phyloP scores from a whole-genome alignment of 2,888 invertebrate genomes.

The Lithophane leautieri region DNA sequence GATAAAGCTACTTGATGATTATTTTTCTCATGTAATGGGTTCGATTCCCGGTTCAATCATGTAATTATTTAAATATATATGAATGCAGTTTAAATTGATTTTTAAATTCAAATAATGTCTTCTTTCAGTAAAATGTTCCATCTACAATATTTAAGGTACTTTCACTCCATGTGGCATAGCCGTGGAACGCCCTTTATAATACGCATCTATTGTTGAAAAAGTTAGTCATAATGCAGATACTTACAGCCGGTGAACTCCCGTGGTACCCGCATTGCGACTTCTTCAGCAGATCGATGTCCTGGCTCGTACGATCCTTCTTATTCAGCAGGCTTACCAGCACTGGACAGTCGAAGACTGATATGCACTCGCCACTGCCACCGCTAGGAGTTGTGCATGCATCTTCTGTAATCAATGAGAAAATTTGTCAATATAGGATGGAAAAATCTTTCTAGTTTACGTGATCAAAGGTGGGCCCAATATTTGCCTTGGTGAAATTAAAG shows the following conservation, averaged over 20 bases:
- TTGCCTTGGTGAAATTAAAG: slow-evolving; percentile 1
- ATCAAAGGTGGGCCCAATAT: neutral
- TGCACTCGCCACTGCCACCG: slow-evolving; percentile 79
- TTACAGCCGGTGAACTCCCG: slow-evolving; percentile 74
- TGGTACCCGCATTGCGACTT: slow-evolving; percentile 78
- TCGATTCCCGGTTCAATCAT: too few species aligned
- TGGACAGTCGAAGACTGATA: slow-evolving; percentile 80
- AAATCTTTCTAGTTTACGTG: neutral
- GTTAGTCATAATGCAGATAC: slow-evolving; percentile 1
- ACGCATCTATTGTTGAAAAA: neutral
- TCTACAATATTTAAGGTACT: too few species aligned
- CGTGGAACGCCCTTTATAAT: too few species aligned
- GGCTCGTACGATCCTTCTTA: slow-evolving; percentile 74
- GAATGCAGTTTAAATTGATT: too few species aligned
- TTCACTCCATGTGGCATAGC: too few species aligned
- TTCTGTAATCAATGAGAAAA: slow-evolving; percentile 43
- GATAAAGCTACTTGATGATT: too few species aligned
- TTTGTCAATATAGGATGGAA: neutral
- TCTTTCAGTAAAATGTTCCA: too few species aligned
- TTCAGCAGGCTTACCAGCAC: slow-evolving; percentile 75
- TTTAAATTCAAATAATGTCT: too few species aligned
- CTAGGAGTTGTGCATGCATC: slow-evolving; percentile 81
- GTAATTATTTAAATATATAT: too few species aligned
- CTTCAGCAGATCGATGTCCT: slow-evolving; percentile 82
- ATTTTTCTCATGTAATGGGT: too few species aligned